Percentiles rank a stretch among this genome's conserved stretches.
phyloP scores from a whole-genome alignment of 1,140 invertebrate genomes.

The Drosophila rhopaloa region DNA sequence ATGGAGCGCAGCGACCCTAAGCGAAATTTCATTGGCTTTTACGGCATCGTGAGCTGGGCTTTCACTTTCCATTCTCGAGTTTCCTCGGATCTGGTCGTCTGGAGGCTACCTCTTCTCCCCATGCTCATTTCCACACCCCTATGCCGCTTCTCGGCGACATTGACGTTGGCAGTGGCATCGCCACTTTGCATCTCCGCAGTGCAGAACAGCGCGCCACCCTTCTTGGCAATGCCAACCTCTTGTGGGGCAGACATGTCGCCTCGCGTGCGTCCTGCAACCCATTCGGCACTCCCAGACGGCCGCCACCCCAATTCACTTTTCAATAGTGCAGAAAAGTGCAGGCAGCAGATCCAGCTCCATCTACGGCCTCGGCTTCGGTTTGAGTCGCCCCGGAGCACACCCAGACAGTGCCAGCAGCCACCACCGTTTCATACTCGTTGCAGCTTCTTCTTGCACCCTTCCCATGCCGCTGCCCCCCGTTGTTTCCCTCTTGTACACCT shows the following conservation, averaged over 20 bases:
- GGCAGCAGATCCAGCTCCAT: conserved; percentile 31
- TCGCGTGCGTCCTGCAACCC: conserved; percentile 63
- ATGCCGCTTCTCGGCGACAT: conserved; percentile 29
- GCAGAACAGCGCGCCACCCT: conserved; percentile 8
- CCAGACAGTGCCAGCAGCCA: conserved; percentile 43
- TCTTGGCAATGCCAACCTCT: conserved; percentile 36
- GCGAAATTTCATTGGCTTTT: conserved; percentile 79
- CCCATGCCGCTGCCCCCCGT: neutral
- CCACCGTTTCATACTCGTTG: conserved; percentile 79
- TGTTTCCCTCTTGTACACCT: conserved; percentile 51
- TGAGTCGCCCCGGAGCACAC: conserved; percentile 17
- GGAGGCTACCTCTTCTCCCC: conserved; percentile 6
- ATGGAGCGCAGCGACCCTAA: conserved; percentile 52
- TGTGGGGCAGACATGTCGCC: conserved; percentile 43
- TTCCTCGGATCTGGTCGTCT: conserved; percentile 12
- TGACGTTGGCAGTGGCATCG: conserved; percentile 31
- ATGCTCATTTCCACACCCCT: neutral
- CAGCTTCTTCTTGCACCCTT: conserved; percentile 15
- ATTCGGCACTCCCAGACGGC: conserved; percentile 16
- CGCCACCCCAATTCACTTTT: conserved; percentile 49
- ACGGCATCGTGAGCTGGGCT: conserved; percentile 24
- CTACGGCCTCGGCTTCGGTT: conserved; percentile 3
- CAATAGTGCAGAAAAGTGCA: conserved; percentile 80
- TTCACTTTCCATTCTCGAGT: conserved; percentile 40
- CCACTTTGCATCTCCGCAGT: conserved; percentile 30